Evolutionary conservation across 2,797 vertebrate species (phyloP).

Genomic region (Megalops cyprinoides): DNA sequence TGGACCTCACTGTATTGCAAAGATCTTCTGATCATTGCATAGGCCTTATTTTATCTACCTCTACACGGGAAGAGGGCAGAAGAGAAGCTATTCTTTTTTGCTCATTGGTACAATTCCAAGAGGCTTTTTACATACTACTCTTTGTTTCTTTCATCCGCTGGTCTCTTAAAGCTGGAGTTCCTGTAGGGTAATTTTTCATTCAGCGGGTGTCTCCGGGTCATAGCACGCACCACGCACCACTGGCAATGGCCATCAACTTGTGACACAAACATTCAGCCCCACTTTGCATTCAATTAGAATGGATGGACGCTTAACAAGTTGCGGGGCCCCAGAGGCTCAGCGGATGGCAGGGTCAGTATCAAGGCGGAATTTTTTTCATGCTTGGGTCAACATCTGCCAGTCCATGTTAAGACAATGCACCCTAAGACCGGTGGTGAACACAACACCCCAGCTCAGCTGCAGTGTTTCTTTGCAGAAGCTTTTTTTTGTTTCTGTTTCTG

Average conservation of each 20-base stretch:
- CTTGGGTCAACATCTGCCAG: not conserved
- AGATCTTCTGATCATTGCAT: no score
- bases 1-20: no score
- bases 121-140: no score
- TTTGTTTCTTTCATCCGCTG: not conserved
- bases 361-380: not conserved
- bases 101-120: no score
- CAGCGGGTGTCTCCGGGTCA: not conserved
- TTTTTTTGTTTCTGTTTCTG: no score
- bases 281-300: conserved; percentile 1
- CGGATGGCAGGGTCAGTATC: not conserved
- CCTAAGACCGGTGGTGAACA: not conserved
- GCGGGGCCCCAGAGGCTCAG: not conserved
- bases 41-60: no score
- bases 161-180: not conserved
- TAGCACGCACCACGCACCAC: not conserved
- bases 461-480: no score
- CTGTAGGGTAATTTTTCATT: not conserved
- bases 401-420: not conserved
- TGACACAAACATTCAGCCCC: not conserved
- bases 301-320: not conserved
- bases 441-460: no score
- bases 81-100: no score
- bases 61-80: no score
- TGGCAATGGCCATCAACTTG: not conserved